Conservation (phyloP, 2,888 invertebrate genomes). For the Macrophya annulata region DNA sequence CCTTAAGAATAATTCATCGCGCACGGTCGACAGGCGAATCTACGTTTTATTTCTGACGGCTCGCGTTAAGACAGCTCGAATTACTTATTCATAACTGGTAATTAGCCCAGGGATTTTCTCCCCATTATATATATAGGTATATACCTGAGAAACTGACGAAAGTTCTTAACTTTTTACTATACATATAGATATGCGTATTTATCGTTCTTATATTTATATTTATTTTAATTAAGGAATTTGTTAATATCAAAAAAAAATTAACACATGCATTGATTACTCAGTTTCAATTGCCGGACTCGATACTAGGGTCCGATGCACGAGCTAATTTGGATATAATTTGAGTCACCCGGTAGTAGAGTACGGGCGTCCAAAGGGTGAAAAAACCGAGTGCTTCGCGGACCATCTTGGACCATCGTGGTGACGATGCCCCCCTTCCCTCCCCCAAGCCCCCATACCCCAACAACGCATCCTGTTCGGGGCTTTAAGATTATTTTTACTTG, state of each 20-base stretch:
- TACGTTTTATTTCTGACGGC: conserved; percentile 52
- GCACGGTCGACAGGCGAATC: conserved; percentile 44
- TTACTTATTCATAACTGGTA: conserved; percentile 46
- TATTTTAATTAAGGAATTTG: neutral
- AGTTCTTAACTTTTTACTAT: neutral
- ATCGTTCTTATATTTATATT: neutral
- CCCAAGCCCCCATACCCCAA: conserved; percentile 66
- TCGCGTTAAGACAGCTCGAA: conserved; percentile 37
- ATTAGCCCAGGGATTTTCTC: conserved; percentile 24
- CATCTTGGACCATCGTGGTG: conserved; percentile 73
- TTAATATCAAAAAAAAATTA: neutral
- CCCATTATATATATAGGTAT: neutral
- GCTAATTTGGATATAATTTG: conserved; percentile 36
- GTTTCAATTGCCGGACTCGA: neutral
- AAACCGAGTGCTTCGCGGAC: conserved; percentile 67
- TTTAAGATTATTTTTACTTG: conserved; percentile 80
- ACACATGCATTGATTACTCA: too few species aligned
- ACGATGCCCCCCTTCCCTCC: conserved; percentile 71
- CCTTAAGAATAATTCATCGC: conserved; percentile 47
- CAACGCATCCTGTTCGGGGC: conserved; percentile 79
- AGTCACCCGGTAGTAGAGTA: conserved; percentile 44
- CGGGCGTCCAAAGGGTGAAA: conserved; percentile 77
- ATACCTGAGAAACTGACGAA: conserved; percentile 6
- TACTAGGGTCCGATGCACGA: neutral
- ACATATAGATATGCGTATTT: neutral